Base-by-base conservation (phyloP, 2,888 invertebrate species). In the Drosophila demipolita region DNA sequence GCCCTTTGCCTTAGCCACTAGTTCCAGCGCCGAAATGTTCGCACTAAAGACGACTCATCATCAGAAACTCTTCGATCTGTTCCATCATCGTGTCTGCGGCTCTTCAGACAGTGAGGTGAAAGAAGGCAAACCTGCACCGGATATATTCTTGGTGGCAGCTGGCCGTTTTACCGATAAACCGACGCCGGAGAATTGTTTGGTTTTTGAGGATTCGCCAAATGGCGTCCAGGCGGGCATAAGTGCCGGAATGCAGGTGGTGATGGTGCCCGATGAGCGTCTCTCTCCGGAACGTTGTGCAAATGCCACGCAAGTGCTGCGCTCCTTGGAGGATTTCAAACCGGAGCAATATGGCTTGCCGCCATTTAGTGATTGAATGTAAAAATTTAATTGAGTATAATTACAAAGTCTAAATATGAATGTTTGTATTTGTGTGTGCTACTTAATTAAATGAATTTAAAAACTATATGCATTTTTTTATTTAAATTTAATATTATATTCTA, bases 191-290 rank as follows among this genome's bases (percentile, higher is more conserved):
- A 73, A 91, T 12, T 97, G 97, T 89, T 93, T 98, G 72, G 98
- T 98, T 4, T 97, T 98, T 91, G 99, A 99, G 94, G 99, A 99
- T 93, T 97, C 98, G 0, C 96, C 97, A 0, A 98, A 97, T 92
- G 98, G 99, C 1, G 97, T 98, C 0, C 94, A 95, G 40, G 97
- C 97, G 0, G 98, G 96, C 0, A 89, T 94, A 26, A 94, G 95
- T 26, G 98, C 98, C 0, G 96, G 96, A 8, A 98, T 98, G 98
- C 97, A 97, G 92, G 95, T 95, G 1, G 95, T 97, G 0, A 97
- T 97, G 96, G 96, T 97, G 4, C 97, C 97, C 0, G 97, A 97
- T 91, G 78, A 92, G 9, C 91, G 93, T 20, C 91, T 95, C 33
- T 93, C 94, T 1, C 83, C 90, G 17, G 94, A 94, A 59, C 88